These are phyloP conservation scores for Pelosia muscerda DNA, from an alignment of 2,888 invertebrate genomes.

Conservation along the genomic window DNA sequence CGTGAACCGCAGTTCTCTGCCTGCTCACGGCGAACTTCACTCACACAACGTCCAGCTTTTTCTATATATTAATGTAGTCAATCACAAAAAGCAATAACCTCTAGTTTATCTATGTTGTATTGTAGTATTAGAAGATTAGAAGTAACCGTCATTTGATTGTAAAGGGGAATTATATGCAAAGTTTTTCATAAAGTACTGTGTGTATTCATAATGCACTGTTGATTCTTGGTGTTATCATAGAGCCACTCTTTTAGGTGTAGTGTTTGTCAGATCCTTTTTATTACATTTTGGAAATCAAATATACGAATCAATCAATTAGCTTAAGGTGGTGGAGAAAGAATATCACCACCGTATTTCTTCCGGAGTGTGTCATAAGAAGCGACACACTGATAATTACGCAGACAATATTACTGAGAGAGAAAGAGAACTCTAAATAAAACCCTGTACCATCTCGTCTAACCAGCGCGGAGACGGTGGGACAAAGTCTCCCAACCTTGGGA, in stretches of 20 bases:
- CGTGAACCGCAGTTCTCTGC: conserved; percentile 70
- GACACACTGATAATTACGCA: no score
- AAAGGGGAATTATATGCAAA: conserved; percentile 8
- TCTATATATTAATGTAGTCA: conserved; percentile 68
- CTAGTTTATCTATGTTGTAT: conserved; percentile 39
- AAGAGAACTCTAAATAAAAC: no score
- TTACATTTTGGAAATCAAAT: not conserved
- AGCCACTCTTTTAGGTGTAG: not conserved
- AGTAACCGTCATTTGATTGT: conserved; percentile 17
- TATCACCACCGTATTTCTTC: no score
- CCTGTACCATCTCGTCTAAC: no score
- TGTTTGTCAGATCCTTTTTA: not conserved
- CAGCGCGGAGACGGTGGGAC: no score
- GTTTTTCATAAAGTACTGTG: not conserved
- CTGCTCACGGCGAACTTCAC: conserved; percentile 71
- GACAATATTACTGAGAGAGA: no score
- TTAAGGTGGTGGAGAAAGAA: no score
- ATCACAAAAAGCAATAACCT: conserved; percentile 6
- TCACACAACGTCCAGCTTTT: conserved; percentile 80
- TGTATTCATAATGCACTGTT: conserved; percentile 1
- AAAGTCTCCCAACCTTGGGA: no score
- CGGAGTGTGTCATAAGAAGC: no score
- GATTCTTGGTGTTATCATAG: not conserved
- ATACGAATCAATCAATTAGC: no score
- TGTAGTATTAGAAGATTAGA: conserved; percentile 26